Percentiles rank a stretch among this genome's conserved stretches.
Evolutionary conservation across 2,888 invertebrate genomes (phyloP).

Genomic region (Buathra laborator): DNA sequence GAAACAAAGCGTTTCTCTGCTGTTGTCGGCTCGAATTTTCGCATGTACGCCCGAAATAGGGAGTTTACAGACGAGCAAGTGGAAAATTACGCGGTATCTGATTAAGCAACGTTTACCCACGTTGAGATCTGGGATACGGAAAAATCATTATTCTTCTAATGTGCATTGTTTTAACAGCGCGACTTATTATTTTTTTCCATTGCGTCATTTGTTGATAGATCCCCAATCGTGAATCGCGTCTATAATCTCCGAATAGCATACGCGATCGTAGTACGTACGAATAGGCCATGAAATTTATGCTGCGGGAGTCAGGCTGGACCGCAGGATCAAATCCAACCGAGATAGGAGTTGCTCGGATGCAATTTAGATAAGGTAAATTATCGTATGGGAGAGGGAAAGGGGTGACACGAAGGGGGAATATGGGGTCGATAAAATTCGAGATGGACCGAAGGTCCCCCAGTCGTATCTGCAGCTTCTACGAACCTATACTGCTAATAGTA

Average conservation of each 20-base stretch:
- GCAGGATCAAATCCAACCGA: slow-evolving; percentile 62
- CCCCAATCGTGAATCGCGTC: background rate
- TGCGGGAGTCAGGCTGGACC: slow-evolving; percentile 41
- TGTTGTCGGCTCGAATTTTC: background rate
- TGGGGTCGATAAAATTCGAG: slow-evolving; percentile 60
- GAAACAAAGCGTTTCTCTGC: background rate
- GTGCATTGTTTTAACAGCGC: no score
- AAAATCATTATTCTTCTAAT: no score
- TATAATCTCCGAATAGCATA: slow-evolving; percentile 18
- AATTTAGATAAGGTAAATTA: slow-evolving; percentile 77
- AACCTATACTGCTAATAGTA: slow-evolving; percentile 45
- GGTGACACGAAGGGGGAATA: slow-evolving; percentile 18
- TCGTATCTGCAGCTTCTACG: slow-evolving; percentile 56
- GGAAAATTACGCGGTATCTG: no score
- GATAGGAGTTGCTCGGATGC: slow-evolving; percentile 69
- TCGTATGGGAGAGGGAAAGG: slow-evolving; percentile 36
- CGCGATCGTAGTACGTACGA: slow-evolving; percentile 49
- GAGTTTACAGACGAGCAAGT: background rate
- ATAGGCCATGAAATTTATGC: slow-evolving; percentile 65
- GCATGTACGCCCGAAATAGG: background rate
- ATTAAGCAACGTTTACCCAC: no score
- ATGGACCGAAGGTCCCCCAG: slow-evolving; percentile 51
- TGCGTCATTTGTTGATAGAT: background rate
- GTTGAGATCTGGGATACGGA: no score
- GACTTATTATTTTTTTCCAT: no score